phyloP scores from a whole-genome alignment of 2,888 invertebrate genomes.

The Catocala nupta region DNA sequence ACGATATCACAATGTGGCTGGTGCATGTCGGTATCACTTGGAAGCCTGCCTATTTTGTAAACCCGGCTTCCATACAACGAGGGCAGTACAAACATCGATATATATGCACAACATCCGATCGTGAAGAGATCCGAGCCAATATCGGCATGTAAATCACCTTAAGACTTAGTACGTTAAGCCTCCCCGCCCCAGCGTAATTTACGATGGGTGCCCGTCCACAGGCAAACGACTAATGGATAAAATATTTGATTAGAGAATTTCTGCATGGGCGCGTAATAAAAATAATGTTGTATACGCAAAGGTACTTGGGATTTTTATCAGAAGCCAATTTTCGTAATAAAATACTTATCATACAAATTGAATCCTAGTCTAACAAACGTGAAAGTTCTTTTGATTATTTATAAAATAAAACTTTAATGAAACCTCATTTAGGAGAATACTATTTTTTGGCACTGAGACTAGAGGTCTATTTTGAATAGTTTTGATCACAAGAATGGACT shows the following conservation, averaged over 20 bases:
- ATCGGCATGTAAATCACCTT: slow-evolving; percentile 46
- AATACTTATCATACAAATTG: too few relatives aligned
- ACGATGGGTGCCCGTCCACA: slow-evolving; percentile 24
- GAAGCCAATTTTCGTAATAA: too few relatives aligned
- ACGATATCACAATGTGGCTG: slow-evolving; percentile 20
- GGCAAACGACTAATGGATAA: slow-evolving; percentile 34
- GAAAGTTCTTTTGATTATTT: too few relatives aligned
- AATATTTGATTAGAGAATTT: slow-evolving; percentile 37
- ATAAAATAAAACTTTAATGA: too few relatives aligned
- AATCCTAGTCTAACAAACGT: too few relatives aligned
- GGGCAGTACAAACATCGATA: background rate
- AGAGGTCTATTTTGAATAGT: too few relatives aligned
- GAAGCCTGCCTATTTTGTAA: slow-evolving; percentile 39
- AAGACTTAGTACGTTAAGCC: slow-evolving; percentile 47
- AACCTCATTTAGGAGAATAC: too few relatives aligned
- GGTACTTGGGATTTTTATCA: too few relatives aligned
- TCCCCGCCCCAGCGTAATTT: slow-evolving; percentile 31
- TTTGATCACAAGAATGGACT: too few relatives aligned
- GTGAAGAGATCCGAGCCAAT: slow-evolving; percentile 31
- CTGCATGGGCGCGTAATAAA: background rate
- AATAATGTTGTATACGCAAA: background rate
- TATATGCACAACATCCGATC: slow-evolving; percentile 11
- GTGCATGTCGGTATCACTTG: slow-evolving; percentile 34
- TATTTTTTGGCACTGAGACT: too few relatives aligned
- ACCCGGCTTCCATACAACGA: background rate